Base-by-base conservation (phyloP, 2,113 vertebrate genomes). In the Periophthalmus modestus region DNA sequence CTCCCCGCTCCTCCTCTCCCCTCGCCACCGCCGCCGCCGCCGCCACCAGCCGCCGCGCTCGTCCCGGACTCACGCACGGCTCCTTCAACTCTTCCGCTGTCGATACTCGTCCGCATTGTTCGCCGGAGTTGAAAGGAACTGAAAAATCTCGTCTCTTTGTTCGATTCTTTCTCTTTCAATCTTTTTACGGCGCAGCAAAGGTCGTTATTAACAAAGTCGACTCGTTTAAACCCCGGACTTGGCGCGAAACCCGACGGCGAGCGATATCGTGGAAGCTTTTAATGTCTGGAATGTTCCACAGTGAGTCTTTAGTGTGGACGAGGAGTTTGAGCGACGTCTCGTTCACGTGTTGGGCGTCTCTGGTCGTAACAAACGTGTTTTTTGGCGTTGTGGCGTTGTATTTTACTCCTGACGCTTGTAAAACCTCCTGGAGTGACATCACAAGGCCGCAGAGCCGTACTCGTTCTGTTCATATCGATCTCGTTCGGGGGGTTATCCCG, bases 221-320 rank as follows among this genome's bases (percentile, higher is more conserved):
- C 82, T 79, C 70, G 68, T 85, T 82, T 75, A 72, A 83, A 82
- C 66, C 66, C 71, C 70, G 18, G 70, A 58, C 55, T 79, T 85
- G 86, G 82, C 69, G 1, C 36, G 2, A 2, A 4, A 72, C 82
- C 86, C 81, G 72, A 50, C 28, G 48, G 57, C 77, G 74, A 77
- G 54, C 79, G 72, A 77, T 75, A 65, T 72, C 72, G 74, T 61
- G 23, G 7, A 66, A 61, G 43, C 71, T 57, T 86, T 85, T 84
- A 48, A 85, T 88, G 74, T 82, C 57, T 57, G 48, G 80, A 69
- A 72, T 68, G 74, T 77, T 74, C 80, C 47, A 24, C 34, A 79
- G 71, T 65, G 46, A 46, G 55, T 47, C 69, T 74, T 74, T 85
- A 65, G 77, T 85, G 77, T 86, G 59, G 66, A 10, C 28, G 73